A percentile compares a stretch with the other conserved stretches of the same genome.
Conservation (phyloP, 2,113 vertebrate genomes). For the Festucalex cinctus region DNA sequence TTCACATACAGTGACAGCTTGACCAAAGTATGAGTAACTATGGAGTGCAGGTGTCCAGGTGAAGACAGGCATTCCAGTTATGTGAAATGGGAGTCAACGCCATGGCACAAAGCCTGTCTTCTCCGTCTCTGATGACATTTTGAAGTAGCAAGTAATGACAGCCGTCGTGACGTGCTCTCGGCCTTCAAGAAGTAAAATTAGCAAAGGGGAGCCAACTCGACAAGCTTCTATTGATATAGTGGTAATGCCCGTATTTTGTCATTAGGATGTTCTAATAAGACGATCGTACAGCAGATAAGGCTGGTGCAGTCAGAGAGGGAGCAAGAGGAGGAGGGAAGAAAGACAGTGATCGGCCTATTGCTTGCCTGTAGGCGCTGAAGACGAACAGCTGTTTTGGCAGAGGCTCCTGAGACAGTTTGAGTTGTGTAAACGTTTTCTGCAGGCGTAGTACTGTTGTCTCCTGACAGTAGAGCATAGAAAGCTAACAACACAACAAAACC, state of each 20-base stretch:
- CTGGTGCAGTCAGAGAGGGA: conserved; percentile 18
- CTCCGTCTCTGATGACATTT: conserved; percentile 7
- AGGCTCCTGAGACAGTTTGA: conserved; percentile 56
- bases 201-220: background rate
- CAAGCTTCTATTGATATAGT: conserved; percentile 3
- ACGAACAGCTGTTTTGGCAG: conserved; percentile 59
- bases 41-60: conserved; percentile 27
- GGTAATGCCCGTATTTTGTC: conserved; percentile 11
- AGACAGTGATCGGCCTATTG: conserved; percentile 19
- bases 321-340: conserved; percentile 14
- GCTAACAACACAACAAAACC: conserved; percentile 21
- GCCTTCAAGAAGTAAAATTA: background rate
- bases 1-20: conserved; percentile 67
- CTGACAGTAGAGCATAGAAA: conserved; percentile 39
- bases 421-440: conserved; percentile 60
- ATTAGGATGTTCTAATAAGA: conserved; percentile 15
- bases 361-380: conserved; percentile 41
- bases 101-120: conserved; percentile 20
- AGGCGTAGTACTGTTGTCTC: conserved; percentile 44
- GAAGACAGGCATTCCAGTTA: conserved; percentile 46
- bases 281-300: conserved; percentile 40
- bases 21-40: conserved; percentile 64
- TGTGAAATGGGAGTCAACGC: conserved; percentile 43
- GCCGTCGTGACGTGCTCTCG: conserved; percentile 9
- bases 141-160: conserved; percentile 8